These are phyloP conservation scores for Microctonus aethiopoides DNA, from an alignment of 2,888 invertebrate genomes.

Conservation along the genomic window DNA sequence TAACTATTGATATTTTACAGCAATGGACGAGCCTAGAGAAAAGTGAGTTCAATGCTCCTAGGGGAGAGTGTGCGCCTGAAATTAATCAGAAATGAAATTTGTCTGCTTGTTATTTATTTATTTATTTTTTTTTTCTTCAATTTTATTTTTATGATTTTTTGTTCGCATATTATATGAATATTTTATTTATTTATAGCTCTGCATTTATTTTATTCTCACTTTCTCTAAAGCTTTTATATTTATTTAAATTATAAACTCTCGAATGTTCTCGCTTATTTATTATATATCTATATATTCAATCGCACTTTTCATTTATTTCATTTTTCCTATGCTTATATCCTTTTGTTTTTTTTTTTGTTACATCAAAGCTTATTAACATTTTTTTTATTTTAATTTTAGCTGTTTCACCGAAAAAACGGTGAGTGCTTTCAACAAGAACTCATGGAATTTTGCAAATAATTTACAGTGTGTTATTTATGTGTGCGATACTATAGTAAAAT, in stretches of 20 bases:
- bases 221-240: background rate
- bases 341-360: conserved; percentile 22
- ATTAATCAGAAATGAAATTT: background rate
- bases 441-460: background rate
- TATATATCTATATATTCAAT: background rate
- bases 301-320: background rate
- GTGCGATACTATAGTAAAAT: no score
- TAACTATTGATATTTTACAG: conserved; percentile 73
- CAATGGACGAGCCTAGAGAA: conserved; percentile 95
- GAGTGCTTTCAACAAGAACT: conserved; percentile 45
- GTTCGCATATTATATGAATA: conserved; percentile 1
- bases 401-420: conserved; percentile 49
- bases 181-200: conserved; percentile 32
- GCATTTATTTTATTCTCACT: conserved; percentile 15
- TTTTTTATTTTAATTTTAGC: conserved; percentile 44
- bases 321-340: background rate
- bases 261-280: background rate
- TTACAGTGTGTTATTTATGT: background rate
- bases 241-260: background rate
- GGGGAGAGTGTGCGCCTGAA: conserved; percentile 36
- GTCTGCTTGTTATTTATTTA: conserved; percentile 11
- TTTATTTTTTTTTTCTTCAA: conserved; percentile 34
- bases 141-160: background rate
- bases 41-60: conserved; percentile 77
- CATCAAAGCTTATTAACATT: conserved; percentile 33